Percentiles rank a stretch among this genome's conserved stretches.
phyloP scores from a whole-genome alignment of 2,888 invertebrate genomes.

The Bellardia bayeri region DNA sequence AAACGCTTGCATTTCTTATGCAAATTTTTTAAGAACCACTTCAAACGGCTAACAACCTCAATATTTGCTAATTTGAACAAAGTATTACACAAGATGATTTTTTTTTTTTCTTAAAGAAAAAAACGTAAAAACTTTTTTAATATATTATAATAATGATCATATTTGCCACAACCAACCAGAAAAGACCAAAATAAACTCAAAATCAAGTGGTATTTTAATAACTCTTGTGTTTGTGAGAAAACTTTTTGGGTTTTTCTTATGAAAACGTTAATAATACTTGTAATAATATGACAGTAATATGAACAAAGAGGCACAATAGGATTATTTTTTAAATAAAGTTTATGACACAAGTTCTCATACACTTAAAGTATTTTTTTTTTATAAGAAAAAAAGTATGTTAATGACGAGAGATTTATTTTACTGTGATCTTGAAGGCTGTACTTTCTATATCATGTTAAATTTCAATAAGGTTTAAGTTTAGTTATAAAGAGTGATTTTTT shows the following conservation, averaged over 20 bases:
- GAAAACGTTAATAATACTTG: slow-evolving; percentile 10
- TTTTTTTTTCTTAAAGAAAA: not conserved
- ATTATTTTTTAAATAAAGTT: not conserved
- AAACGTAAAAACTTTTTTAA: slow-evolving; percentile 15
- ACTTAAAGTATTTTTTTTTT: too few relatives aligned
- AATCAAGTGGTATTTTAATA: not conserved
- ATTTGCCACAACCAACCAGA: not conserved
- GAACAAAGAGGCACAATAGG: not conserved
- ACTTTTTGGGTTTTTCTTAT: not conserved
- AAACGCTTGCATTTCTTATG: slow-evolving; percentile 3
- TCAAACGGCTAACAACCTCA: not conserved
- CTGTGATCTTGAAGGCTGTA: too few relatives aligned
- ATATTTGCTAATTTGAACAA: not conserved
- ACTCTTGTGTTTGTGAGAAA: not conserved
- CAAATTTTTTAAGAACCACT: slow-evolving; percentile 2
- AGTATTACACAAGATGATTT: not conserved
- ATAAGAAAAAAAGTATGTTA: too few relatives aligned
- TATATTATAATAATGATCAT: not conserved
- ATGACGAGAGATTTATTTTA: too few relatives aligned
- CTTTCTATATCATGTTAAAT: too few relatives aligned
- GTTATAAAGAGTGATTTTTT: too few relatives aligned
- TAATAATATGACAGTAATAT: slow-evolving; percentile 11
- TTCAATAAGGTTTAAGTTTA: too few relatives aligned
- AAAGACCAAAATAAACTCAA: not conserved
- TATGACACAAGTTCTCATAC: too few relatives aligned